phyloP scores from a whole-genome alignment of 2,888 invertebrate species.

The Amorpha juglandis region DNA sequence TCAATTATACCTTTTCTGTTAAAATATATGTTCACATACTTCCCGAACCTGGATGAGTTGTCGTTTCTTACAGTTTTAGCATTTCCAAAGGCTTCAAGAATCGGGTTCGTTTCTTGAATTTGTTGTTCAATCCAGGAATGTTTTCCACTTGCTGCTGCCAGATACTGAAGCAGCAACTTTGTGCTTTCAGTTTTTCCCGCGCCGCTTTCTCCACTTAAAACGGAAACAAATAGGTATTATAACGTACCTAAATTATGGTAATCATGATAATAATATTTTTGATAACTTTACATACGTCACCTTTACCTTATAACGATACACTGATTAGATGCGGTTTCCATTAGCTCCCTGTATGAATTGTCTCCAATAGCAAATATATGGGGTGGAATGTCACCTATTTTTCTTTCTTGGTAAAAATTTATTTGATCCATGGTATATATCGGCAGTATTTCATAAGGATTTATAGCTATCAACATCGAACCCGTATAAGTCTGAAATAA shows the following conservation, averaged over 20 bases:
- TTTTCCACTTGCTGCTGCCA: conserved; percentile 96
- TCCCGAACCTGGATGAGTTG: conserved; percentile 98
- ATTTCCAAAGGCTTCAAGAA: conserved; percentile 98
- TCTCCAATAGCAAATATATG: conserved; percentile 98
- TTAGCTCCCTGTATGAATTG: conserved; percentile 93
- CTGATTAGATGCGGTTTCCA: conserved; percentile 90
- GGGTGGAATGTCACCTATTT: conserved; percentile 94
- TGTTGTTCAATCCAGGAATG: conserved; percentile 99
- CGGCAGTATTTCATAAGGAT: conserved; percentile 97
- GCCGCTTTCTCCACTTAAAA: conserved; percentile 95
- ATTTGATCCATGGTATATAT: conserved; percentile 97
- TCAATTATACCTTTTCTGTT: conserved; percentile 93
- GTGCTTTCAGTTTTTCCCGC: conserved; percentile 99
- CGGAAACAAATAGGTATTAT: conserved; percentile 4
- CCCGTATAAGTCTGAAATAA: conserved; percentile 95
- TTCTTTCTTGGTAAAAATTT: conserved; percentile 90
- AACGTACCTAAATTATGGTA: neutral
- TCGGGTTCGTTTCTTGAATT: conserved; percentile 97
- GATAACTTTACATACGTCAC: neutral
- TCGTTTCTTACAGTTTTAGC: conserved; percentile 98
- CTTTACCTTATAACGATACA: conserved; percentile 95
- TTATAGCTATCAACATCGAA: conserved; percentile 96
- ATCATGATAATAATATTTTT: neutral
- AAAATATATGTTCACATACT: conserved; percentile 96
- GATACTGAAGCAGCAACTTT: conserved; percentile 95